phyloP scores from a whole-genome alignment of 2,113 vertebrate species.

The Bagarius yarrelli region DNA sequence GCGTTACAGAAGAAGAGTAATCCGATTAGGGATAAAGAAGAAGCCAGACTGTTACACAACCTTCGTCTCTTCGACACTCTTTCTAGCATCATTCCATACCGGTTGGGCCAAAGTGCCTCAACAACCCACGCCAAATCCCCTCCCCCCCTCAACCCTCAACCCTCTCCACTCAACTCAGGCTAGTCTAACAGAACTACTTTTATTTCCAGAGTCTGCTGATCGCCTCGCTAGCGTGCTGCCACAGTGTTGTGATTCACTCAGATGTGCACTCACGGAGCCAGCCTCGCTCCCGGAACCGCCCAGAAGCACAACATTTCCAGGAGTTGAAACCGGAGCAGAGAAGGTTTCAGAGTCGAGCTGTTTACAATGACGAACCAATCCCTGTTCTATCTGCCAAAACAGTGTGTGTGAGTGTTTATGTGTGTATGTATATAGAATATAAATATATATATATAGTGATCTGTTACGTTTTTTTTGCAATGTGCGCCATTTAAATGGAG shows the following conservation, averaged over 20 bases:
- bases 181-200: conserved; percentile 22
- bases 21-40: not conserved
- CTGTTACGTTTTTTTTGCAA: conserved; percentile 65
- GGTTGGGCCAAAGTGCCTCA: conserved; percentile 36
- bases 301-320: conserved; percentile 86
- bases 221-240: conserved; percentile 7
- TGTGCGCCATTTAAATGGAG: conserved; percentile 68
- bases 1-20: not conserved
- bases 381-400: conserved; percentile 69
- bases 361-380: conserved; percentile 68
- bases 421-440: conserved; percentile 34
- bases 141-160: not conserved
- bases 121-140: not conserved
- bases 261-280: conserved; percentile 30
- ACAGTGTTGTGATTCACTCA: conserved; percentile 34
- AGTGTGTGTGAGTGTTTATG: conserved; percentile 51
- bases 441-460: conserved; percentile 62
- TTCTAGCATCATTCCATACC: not conserved
- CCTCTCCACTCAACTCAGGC: not conserved
- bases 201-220: conserved; percentile 26
- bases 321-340: conserved; percentile 75
- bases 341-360: conserved; percentile 72
- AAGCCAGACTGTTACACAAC: conserved; percentile 17
- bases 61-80: conserved; percentile 2
- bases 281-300: conserved; percentile 62